Conservation (phyloP, 2,797 vertebrate species). For the Leptoclinus maculatus region DNA sequence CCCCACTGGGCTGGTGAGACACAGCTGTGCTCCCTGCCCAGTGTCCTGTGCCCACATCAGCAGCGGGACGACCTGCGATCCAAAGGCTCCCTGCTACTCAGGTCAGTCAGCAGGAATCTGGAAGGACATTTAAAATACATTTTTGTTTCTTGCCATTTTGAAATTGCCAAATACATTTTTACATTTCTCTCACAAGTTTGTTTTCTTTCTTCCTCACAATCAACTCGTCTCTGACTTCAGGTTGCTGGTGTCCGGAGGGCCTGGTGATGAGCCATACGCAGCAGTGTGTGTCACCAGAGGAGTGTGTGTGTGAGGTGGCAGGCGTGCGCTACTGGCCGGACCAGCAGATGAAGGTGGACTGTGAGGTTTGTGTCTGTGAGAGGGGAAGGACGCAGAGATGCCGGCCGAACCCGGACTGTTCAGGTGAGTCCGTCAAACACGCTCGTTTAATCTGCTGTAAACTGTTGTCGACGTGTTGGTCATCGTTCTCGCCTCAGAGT, state of each 20-base stretch:
- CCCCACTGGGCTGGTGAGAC: slow-evolving; percentile 77
- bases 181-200: background rate
- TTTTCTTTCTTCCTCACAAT: background rate
- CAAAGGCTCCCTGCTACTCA: slow-evolving; percentile 78
- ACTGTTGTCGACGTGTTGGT: background rate
- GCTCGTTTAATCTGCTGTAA: background rate
- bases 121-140: background rate
- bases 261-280: slow-evolving; percentile 82
- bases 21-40: slow-evolving; percentile 87
- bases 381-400: slow-evolving; percentile 85
- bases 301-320: slow-evolving; percentile 86
- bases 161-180: background rate
- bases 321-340: slow-evolving; percentile 82
- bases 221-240: slow-evolving; percentile 65
- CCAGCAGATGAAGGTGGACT: slow-evolving; percentile 86
- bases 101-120: slow-evolving; percentile 75
- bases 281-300: slow-evolving; percentile 82
- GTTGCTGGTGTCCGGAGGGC: slow-evolving; percentile 91
- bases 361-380: slow-evolving; percentile 89
- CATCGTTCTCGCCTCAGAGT: background rate
- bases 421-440: slow-evolving; percentile 77
- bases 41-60: slow-evolving; percentile 88
- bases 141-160: background rate
- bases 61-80: slow-evolving; percentile 72
- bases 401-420: slow-evolving; percentile 85